phyloP scores from a whole-genome alignment of 2,888 invertebrate species.

The Drosophila prostipennis region DNA sequence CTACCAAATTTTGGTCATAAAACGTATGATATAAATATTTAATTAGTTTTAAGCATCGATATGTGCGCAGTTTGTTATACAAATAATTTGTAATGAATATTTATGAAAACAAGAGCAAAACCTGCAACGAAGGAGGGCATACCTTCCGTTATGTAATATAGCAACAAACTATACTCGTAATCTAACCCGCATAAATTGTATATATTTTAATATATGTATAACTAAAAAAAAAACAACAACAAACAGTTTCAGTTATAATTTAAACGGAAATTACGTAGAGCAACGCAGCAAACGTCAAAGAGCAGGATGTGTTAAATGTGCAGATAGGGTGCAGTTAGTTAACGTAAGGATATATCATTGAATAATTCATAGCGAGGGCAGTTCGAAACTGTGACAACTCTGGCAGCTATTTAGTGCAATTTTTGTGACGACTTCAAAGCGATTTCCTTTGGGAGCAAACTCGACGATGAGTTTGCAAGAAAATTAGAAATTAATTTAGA shows the following conservation, averaged over 20 bases:
- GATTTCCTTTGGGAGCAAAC: background rate
- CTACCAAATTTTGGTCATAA: constrained; percentile 71
- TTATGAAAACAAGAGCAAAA: constrained; percentile 55
- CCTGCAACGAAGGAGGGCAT: constrained; percentile 47
- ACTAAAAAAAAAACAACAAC: constrained; percentile 13
- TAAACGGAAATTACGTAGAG: constrained; percentile 33
- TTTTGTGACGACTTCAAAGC: constrained; percentile 11
- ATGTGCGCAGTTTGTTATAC: constrained; percentile 69
- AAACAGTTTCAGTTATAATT: constrained; percentile 35
- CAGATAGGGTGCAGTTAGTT: constrained; percentile 46
- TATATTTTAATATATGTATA: constrained; percentile 56
- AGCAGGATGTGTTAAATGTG: constrained; percentile 44
- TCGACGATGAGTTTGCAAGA: background rate
- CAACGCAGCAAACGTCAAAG: constrained; percentile 55
- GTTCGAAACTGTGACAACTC: constrained; percentile 66
- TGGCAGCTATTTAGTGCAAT: constrained; percentile 49
- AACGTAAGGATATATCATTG: constrained; percentile 48
- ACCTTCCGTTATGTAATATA: constrained; percentile 30
- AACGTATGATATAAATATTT: constrained; percentile 63
- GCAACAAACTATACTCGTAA: constrained; percentile 47
- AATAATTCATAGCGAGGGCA: constrained; percentile 50
- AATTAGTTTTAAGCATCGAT: constrained; percentile 68
- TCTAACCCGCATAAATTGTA: constrained; percentile 57
- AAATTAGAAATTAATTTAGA: constrained; percentile 8
- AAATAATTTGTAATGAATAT: constrained; percentile 76